Evolutionary conservation across 2,113 vertebrate genomes (phyloP).

Genomic region (Vombatus ursinus): DNA sequence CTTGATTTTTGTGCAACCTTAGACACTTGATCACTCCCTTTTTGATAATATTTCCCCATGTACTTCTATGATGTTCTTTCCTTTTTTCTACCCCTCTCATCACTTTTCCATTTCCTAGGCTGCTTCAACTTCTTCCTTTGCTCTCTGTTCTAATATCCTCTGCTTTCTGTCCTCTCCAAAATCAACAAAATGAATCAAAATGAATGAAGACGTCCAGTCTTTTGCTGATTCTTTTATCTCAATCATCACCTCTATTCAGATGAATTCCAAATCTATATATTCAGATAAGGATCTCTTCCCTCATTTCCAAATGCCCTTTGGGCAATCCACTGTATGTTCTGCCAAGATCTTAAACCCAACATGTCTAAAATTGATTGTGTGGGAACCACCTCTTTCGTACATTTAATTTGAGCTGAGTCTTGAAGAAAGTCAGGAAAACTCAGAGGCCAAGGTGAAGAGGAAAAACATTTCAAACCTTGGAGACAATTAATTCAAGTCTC

Average conservation of each 20-base stretch:
- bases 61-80: not conserved
- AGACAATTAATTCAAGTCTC: not conserved
- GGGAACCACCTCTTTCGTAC: not conserved
- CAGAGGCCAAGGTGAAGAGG: not conserved
- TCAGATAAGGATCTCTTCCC: not conserved
- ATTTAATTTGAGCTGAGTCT: not conserved
- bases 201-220: not conserved
- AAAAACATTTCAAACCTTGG: not conserved
- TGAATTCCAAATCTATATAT: not conserved
- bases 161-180: rapidly evolving
- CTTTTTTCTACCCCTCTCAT: not conserved
- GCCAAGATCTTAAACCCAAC: not conserved
- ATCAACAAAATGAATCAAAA: no score
- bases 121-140: not conserved
- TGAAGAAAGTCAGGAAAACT: not conserved
- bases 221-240: not conserved
- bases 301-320: not conserved
- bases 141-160: not conserved
- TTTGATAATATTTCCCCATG: not conserved
- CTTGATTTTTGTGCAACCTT: not conserved
- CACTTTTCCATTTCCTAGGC: not conserved
- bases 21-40: not conserved
- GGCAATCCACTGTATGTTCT: not conserved
- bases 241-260: not conserved
- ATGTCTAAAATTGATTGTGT: not conserved